Conservation (phyloP, 2,888 invertebrate genomes). For the Sphaerophoria taeniata region DNA sequence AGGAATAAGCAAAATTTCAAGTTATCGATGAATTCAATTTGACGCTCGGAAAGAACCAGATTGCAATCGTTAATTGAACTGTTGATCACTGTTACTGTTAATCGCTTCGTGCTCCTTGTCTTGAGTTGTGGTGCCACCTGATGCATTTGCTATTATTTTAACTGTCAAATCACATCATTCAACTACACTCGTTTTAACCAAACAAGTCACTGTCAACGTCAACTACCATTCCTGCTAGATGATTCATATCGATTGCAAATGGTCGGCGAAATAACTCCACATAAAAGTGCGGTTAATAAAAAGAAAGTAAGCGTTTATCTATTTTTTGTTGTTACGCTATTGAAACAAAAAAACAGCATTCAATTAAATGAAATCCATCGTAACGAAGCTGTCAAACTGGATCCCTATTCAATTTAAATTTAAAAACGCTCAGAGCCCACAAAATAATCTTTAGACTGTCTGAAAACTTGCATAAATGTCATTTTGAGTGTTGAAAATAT, state of each 20-base stretch:
- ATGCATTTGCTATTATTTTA: conserved; percentile 25
- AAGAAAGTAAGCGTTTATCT: no score
- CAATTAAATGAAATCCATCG: conserved; percentile 53
- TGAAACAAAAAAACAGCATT: conserved; percentile 4
- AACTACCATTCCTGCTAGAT: not conserved
- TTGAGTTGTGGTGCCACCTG: conserved; percentile 4
- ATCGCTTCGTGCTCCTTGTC: no score
- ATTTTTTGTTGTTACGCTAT: no score
- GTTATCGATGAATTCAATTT: no score
- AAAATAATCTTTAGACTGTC: conserved; percentile 7
- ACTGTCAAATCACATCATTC: conserved; percentile 10
- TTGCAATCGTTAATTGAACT: no score
- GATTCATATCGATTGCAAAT: not conserved
- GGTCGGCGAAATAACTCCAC: not conserved
- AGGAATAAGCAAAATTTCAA: no score
- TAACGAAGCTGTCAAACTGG: conserved; percentile 48
- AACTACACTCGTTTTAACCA: conserved; percentile 12
- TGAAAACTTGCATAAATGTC: conserved; percentile 3
- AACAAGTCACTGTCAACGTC: no score
- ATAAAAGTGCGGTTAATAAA: no score
- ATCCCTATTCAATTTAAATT: conserved; percentile 16
- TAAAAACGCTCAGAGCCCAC: conserved; percentile 1
- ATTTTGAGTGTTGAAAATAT: conserved; percentile 20
- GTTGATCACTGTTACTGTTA: no score
- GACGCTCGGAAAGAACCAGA: no score